Evolutionary conservation across 2,113 vertebrate species (phyloP).

Genomic region (Coryphaenoides rupestris): DNA sequence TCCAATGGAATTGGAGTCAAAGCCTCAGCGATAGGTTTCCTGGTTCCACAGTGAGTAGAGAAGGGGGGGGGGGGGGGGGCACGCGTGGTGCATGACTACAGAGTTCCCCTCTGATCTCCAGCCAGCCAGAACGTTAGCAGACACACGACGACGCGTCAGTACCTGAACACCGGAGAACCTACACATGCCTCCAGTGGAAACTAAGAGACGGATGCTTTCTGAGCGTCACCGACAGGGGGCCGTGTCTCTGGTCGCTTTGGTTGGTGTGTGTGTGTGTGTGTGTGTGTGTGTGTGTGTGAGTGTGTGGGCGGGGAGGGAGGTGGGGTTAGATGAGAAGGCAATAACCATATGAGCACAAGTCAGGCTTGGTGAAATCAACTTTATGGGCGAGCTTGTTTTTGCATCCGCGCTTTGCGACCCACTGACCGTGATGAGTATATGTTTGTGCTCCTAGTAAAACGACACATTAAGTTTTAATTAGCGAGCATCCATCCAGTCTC

Average conservation of each 20-base stretch:
- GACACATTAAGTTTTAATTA: constrained; percentile 74
- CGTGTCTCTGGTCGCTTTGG: no score
- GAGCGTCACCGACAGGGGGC: constrained; percentile 29
- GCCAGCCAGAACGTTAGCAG: constrained; percentile 43
- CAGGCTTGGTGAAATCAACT: constrained; percentile 42
- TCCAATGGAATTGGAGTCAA: constrained; percentile 27
- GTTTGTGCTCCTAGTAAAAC: constrained; percentile 63
- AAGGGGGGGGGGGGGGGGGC: constrained; percentile 8
- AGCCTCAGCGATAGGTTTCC: constrained; percentile 44
- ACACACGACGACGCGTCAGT: constrained; percentile 47
- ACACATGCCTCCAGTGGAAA: constrained; percentile 45
- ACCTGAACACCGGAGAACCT: constrained; percentile 23
- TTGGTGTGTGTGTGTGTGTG: constrained; percentile 28
- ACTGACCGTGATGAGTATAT: constrained; percentile 53
- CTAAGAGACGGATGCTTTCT: constrained; percentile 56
- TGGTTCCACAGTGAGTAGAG: constrained; percentile 16
- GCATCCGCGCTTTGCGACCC: constrained; percentile 50
- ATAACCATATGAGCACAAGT: constrained; percentile 39
- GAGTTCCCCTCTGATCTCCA: constrained; percentile 39
- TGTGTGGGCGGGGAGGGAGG: no score
- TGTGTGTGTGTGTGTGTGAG: no score
- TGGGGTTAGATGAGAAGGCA: constrained; percentile 50
- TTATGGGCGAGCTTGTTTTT: constrained; percentile 51
- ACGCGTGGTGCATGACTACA: constrained; percentile 23
- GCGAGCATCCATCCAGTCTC: constrained; percentile 60